Evolutionary conservation across 2,888 invertebrate species (phyloP).

Genomic region (Operophtera brumata): DNA sequence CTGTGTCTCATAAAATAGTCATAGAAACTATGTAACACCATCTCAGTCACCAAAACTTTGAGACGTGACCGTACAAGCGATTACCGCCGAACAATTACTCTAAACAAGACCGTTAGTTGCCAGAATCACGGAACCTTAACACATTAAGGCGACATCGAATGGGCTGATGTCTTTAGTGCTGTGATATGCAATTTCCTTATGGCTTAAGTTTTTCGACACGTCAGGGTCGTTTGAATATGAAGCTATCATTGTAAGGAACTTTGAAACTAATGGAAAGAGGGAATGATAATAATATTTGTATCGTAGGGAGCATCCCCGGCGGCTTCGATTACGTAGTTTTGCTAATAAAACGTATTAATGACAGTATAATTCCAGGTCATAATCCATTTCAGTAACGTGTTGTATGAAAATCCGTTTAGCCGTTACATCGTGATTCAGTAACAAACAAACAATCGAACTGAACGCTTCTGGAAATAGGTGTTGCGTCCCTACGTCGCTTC

Average conservation of each 20-base stretch:
- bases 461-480: too few relatives aligned
- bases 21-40: conserved; percentile 6
- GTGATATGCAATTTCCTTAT: conserved; percentile 44
- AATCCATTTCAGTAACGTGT: too few relatives aligned
- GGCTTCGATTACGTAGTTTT: too few relatives aligned
- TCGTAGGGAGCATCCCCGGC: too few relatives aligned
- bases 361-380: too few relatives aligned
- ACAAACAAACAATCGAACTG: too few relatives aligned
- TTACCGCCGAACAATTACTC: conserved; percentile 25
- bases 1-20: background rate
- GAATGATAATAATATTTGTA: background rate
- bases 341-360: too few relatives aligned
- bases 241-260: conserved; percentile 16
- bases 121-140: conserved; percentile 45
- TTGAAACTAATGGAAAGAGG: conserved; percentile 9
- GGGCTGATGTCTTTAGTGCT: conserved; percentile 41
- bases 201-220: conserved; percentile 27
- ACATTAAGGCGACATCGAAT: conserved; percentile 45
- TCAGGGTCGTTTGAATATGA: conserved; percentile 20
- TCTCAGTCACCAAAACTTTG: conserved; percentile 4
- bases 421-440: too few relatives aligned
- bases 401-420: too few relatives aligned
- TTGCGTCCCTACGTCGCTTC: too few relatives aligned
- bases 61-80: conserved; percentile 6
- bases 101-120: conserved; percentile 41